Percentiles rank a stretch among this genome's conserved stretches.
These are phyloP conservation scores for Poeciliopsis retropinna DNA, from an alignment of 2,113 vertebrate species.

Conservation along the genomic window DNA sequence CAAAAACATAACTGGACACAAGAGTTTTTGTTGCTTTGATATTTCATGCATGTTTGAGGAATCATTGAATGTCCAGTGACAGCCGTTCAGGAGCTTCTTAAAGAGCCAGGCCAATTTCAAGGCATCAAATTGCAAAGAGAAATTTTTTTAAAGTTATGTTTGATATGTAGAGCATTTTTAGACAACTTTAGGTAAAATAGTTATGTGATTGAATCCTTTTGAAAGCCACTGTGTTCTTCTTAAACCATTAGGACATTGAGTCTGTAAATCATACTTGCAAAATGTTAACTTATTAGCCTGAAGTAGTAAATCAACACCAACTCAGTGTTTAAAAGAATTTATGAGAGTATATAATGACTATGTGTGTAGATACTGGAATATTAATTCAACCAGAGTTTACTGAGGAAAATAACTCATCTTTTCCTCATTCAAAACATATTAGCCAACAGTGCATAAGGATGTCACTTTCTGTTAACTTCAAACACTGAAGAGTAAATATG, in stretches of 20 bases:
- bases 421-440: conserved; percentile 16
- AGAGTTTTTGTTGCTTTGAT: too few species aligned
- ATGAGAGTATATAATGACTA: not conserved
- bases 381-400: not conserved
- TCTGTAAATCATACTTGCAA: not conserved
- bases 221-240: not conserved
- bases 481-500: conserved; percentile 24
- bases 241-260: not conserved
- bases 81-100: too few species aligned
- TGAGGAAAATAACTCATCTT: conserved; percentile 21
- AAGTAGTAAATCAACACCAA: not conserved
- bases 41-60: too few species aligned
- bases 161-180: too few species aligned
- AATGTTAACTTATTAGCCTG: not conserved
- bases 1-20: too few species aligned
- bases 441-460: conserved; percentile 24
- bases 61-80: too few species aligned
- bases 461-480: conserved; percentile 31
- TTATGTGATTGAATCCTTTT: not conserved
- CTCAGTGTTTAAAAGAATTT: not conserved
- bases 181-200: too few species aligned
- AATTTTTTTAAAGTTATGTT: too few species aligned
- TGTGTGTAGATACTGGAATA: not conserved
- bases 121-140: too few species aligned
- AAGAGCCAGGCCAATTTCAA: too few species aligned